Evolutionary conservation across 2,888 invertebrate species (phyloP).

Genomic region (Drosophila robusta): DNA sequence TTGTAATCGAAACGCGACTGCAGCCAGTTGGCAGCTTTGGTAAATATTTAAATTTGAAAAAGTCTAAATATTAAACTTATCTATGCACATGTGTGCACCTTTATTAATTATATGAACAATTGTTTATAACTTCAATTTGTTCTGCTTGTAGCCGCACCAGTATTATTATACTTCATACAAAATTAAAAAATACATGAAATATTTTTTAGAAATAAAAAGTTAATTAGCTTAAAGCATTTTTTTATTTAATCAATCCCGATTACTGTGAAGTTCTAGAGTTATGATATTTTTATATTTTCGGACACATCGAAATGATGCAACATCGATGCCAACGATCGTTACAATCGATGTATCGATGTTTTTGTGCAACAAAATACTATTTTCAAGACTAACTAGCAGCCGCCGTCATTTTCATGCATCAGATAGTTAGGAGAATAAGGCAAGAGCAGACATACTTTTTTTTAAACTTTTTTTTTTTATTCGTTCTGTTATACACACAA

Average conservation of each 20-base stretch:
- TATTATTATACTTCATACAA: background rate
- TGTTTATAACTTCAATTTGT: background rate
- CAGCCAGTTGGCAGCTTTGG: background rate
- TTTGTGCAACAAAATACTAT: background rate
- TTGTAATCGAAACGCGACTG: background rate
- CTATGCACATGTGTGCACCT: background rate
- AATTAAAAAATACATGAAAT: background rate
- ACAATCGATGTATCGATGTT: slow-evolving; percentile 24
- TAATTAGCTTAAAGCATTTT: too few species aligned
- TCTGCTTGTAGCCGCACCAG: background rate
- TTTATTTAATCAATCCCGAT: too few species aligned
- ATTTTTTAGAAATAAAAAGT: too few species aligned
- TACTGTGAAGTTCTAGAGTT: too few species aligned
- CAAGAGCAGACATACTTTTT: slow-evolving; percentile 37
- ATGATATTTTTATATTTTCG: background rate
- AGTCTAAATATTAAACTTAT: background rate
- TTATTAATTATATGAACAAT: background rate
- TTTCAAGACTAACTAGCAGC: slow-evolving; percentile 13
- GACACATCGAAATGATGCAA: slow-evolving; percentile 1
- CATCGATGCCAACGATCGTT: slow-evolving; percentile 12
- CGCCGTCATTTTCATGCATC: slow-evolving; percentile 17
- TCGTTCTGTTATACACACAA: slow-evolving; percentile 18
- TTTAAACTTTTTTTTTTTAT: slow-evolving; percentile 14
- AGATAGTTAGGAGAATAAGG: slow-evolving; percentile 47
- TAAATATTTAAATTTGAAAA: background rate